phyloP scores from a whole-genome alignment of 2,113 vertebrate genomes.

The Pogonocichla stellata region DNA sequence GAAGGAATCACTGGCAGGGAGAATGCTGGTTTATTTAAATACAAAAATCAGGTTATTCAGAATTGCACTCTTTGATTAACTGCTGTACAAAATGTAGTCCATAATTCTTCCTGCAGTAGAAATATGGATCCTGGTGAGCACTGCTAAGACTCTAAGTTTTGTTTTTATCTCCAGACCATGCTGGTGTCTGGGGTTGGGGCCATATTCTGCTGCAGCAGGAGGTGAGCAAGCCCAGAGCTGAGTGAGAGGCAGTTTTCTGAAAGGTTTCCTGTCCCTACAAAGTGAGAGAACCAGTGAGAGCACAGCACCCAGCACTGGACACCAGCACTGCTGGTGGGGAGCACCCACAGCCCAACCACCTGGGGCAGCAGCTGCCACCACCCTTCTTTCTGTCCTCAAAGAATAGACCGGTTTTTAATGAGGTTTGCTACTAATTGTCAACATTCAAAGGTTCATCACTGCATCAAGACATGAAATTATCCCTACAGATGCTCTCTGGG shows the following conservation, averaged over 20 bases:
- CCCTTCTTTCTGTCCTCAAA: background rate
- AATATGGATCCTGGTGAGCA: background rate
- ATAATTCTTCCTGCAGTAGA: background rate
- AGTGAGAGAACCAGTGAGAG: background rate
- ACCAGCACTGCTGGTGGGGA: background rate
- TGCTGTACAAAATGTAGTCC: background rate
- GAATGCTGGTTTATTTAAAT: conserved; percentile 38
- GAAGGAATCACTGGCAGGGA: background rate
- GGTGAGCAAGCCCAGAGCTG: background rate
- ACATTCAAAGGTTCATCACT: background rate
- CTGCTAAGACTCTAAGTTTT: background rate
- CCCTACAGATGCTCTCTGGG: background rate
- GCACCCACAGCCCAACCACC: accelerated
- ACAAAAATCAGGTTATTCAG: conserved; percentile 11
- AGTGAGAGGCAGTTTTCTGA: background rate
- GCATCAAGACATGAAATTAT: background rate
- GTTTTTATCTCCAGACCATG: background rate
- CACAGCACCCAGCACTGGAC: background rate
- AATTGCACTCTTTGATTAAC: conserved; percentile 10
- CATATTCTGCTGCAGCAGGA: background rate
- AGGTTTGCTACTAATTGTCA: background rate
- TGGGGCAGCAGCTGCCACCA: background rate
- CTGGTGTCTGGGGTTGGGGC: background rate
- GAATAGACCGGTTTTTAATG: background rate
- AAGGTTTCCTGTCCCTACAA: background rate